Evolutionary conservation across 2,113 vertebrate genomes (phyloP).

Genomic region (Nannospalax galili): DNA sequence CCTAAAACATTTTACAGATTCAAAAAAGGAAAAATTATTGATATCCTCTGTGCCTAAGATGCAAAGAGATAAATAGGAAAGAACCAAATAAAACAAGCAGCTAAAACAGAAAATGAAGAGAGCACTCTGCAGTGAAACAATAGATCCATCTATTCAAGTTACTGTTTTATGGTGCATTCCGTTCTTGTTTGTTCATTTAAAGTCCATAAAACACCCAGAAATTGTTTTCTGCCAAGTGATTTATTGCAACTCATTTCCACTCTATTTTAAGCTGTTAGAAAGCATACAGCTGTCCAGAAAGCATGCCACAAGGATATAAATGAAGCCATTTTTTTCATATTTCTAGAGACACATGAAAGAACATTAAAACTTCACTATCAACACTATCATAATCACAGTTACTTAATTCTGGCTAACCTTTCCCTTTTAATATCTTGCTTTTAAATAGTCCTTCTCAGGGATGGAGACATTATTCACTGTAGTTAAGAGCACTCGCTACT

Average conservation of each 20-base stretch:
- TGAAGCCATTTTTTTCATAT: background rate
- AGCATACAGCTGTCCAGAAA: background rate
- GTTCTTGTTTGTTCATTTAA: background rate
- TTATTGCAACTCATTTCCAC: background rate
- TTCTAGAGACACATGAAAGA: background rate
- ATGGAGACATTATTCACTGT: no score
- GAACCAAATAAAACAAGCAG: background rate
- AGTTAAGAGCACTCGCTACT: no score
- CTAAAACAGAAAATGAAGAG: background rate
- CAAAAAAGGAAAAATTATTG: conserved; percentile 6
- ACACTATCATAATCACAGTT: background rate
- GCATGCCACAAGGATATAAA: background rate
- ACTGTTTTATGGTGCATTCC: background rate
- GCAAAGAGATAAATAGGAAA: background rate
- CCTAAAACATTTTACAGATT: background rate
- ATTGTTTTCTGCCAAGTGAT: background rate
- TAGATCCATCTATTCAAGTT: background rate
- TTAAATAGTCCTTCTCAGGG: background rate
- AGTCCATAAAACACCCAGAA: background rate
- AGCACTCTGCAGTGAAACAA: background rate
- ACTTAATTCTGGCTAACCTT: background rate
- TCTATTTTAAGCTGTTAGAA: conserved; percentile 1
- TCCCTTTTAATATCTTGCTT: background rate
- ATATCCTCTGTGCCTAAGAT: background rate
- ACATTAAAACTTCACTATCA: background rate